Evolutionary conservation across 37 sponge, comb jelly and placozoan species (phyloP).

Genomic region (Agelas oroides): DNA sequence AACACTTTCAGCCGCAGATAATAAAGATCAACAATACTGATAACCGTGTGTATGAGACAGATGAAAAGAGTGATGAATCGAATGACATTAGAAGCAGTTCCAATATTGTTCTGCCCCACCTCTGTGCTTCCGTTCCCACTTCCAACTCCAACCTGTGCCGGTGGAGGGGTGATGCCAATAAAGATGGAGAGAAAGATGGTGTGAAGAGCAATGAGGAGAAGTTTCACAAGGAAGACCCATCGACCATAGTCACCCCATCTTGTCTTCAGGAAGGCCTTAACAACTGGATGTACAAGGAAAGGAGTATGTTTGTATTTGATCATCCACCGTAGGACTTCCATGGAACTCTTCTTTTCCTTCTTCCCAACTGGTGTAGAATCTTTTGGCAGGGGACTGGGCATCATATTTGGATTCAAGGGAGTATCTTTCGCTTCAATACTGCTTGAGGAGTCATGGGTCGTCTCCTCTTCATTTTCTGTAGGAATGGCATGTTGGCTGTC

Average conservation of each 20-base stretch:
- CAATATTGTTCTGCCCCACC: too few species aligned
- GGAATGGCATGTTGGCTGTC: neutral
- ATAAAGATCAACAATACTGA: conserved; percentile 17
- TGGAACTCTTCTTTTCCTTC: neutral
- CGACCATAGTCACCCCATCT: conserved; percentile 78
- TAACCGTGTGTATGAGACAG: neutral
- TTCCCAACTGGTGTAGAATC: neutral
- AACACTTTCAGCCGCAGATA: conserved; percentile 3
- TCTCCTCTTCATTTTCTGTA: too few species aligned
- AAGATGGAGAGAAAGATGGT: conserved; percentile 71
- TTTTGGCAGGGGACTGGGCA: too few species aligned
- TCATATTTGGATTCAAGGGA: too few species aligned
- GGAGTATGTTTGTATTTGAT: conserved; percentile 33
- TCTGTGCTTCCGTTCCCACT: too few species aligned
- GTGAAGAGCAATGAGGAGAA: conserved; percentile 40
- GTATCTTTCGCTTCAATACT: neutral
- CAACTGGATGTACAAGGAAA: conserved; percentile 71
- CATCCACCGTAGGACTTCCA: conserved; percentile 59
- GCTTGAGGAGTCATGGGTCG: too few species aligned
- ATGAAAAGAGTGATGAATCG: conserved; percentile 38
- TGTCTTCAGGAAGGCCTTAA: conserved; percentile 46
- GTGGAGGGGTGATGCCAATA: conserved; percentile 18
- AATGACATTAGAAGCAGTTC: conserved; percentile 13
- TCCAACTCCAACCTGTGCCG: neutral
- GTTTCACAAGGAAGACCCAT: neutral